Evolutionary conservation across 1,140 invertebrate species (phyloP).

Genomic region (Gerris buenoi): DNA sequence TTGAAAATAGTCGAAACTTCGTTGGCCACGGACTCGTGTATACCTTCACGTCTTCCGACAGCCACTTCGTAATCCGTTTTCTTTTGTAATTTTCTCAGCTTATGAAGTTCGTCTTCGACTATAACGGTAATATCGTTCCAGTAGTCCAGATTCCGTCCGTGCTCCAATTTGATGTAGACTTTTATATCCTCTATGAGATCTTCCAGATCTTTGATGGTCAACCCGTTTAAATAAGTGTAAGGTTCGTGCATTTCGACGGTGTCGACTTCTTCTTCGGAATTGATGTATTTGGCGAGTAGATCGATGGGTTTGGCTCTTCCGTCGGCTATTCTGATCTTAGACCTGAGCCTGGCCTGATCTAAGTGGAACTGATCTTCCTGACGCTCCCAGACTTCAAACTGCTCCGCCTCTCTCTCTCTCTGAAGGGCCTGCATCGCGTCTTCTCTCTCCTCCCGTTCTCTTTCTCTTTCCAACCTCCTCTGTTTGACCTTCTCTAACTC

Average conservation of each 20-base stretch:
- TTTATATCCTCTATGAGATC: constrained; percentile 95
- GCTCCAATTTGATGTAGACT: constrained; percentile 72
- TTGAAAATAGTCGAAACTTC: constrained; percentile 86
- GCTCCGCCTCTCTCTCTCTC: constrained; percentile 83
- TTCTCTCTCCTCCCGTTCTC: constrained; percentile 74
- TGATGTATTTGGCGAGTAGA: constrained; percentile 89
- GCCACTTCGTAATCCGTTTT: constrained; percentile 42
- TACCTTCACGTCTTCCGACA: constrained; percentile 69
- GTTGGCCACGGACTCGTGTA: constrained; percentile 78
- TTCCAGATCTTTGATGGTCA: constrained; percentile 85
- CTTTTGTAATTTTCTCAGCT: constrained; percentile 58
- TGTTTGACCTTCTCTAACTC: constrained; percentile 84
- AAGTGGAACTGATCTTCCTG: constrained; percentile 90
- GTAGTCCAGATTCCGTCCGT: constrained; percentile 76
- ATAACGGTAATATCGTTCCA: constrained; percentile 97
- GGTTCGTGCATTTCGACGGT: constrained; percentile 97
- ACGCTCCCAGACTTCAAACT: constrained; percentile 84
- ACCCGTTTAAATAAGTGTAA: constrained; percentile 85
- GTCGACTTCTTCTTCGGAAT: constrained; percentile 76
- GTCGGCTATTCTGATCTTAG: constrained; percentile 88
- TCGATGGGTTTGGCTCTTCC: constrained; percentile 96
- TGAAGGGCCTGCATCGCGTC: constrained; percentile 77
- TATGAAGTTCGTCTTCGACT: constrained; percentile 85
- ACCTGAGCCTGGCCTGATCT: constrained; percentile 74
- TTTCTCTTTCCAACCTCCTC: constrained; percentile 71